phyloP scores from a whole-genome alignment of 2,888 invertebrate genomes.

The Drosophila multiciliata region DNA sequence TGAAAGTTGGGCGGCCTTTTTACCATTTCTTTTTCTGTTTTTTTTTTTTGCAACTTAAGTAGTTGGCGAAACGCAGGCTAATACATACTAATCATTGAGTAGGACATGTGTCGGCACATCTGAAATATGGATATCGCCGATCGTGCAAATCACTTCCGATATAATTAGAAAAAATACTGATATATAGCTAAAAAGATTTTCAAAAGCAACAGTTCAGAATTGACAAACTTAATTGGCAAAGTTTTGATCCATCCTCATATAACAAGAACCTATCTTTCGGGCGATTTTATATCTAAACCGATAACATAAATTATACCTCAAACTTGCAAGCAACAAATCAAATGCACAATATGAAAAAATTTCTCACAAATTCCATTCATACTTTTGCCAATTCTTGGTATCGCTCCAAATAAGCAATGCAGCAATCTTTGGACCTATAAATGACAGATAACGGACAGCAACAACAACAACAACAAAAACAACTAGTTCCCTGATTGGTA shows the following conservation, averaged over 20 bases:
- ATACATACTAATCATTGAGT: conserved; percentile 45
- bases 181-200: not conserved
- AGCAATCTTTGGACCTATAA: conserved; percentile 23
- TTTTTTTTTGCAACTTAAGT: conserved; percentile 54
- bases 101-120: conserved; percentile 24
- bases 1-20: conserved; percentile 72
- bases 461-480: conserved; percentile 23
- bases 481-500: conserved; percentile 37
- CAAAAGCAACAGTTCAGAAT: not conserved
- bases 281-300: too few species aligned
- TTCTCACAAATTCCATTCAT: conserved; percentile 52
- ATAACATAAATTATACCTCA: conserved; percentile 14
- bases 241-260: not conserved
- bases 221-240: not conserved
- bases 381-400: conserved; percentile 47
- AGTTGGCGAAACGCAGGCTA: conserved; percentile 51
- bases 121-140: conserved; percentile 4
- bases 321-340: conserved; percentile 3
- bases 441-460: conserved; percentile 25
- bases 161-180: not conserved
- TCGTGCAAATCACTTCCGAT: not conserved
- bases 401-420: conserved; percentile 54
- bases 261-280: not conserved
- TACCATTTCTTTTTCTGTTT: conserved; percentile 17
- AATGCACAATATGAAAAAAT: conserved; percentile 47